Evolutionary conservation across 2,113 vertebrate species (phyloP), one percentile per base, ranked within the genome.

Genomic region (Poecilia latipinna): DNA sequence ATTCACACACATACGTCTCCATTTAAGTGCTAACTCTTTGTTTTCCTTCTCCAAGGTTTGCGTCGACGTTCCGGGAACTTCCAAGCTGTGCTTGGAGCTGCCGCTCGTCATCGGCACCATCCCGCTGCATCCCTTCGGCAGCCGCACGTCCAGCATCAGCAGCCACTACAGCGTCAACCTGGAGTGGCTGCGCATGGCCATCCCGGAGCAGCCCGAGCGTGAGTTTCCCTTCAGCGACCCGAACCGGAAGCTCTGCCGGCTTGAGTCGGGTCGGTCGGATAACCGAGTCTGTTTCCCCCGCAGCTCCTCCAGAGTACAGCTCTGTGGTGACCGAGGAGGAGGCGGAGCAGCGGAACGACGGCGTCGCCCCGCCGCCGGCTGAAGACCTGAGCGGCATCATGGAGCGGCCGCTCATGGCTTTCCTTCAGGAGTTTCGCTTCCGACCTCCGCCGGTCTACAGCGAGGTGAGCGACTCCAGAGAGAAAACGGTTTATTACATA

Each of bases 91-190:
- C 60, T 89, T 99, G n/a, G 97, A 99, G 70, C 91, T 99, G 74
- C 97, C 98, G 0, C 93, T 99, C 10, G 97, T 99, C 78, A 98
- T 99, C 0, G 98, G 97, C 48, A 99, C 98, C 1, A 95, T 99
- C 72, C 97, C 97, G 0, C 93, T 98, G 63, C 97, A 97, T 60
- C 96, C 96, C 0, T 97, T 98, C 0, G 96, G 97, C 72, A 97
- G 97, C 85, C 94, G 97, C 3, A 97, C 96, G 0, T 97, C 96
- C 82, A 98, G 97, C 0, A 88, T 98, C 75, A 97, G 96, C 93
- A 98, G 97, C 94, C 96, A 96, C 61, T 94, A 96, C 93, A 96
- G 96, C 7, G 63, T 96, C 89, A 96, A 94, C 86, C 83, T 97
- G 85, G 96, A 97, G 66, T 99, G 97, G 97, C 88, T 97, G 12